These are phyloP conservation scores for Colinus virginianus DNA, from an alignment of 2,113 vertebrate species.

Conservation along the genomic window DNA sequence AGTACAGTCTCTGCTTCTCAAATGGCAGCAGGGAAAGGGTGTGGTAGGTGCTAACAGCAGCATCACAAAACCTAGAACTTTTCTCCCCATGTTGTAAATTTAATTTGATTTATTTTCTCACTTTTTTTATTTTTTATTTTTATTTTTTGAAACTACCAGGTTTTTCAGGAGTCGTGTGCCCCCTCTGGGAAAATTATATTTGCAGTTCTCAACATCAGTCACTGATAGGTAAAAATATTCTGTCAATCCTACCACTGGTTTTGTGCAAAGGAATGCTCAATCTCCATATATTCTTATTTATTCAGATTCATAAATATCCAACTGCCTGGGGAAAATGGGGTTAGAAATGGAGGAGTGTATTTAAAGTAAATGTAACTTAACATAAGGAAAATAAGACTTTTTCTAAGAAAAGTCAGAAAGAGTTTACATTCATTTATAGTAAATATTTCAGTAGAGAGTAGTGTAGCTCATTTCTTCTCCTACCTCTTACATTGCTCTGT, in stretches of 20 bases:
- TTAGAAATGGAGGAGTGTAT: neutral
- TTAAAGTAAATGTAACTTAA: conserved; percentile 24
- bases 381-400: neutral
- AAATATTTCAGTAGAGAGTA: neutral
- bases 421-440: neutral
- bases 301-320: conserved; percentile 31
- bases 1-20: conserved; percentile 57
- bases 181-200: conserved; percentile 15
- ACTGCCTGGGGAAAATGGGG: neutral
- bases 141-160: neutral
- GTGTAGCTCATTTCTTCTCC: neutral
- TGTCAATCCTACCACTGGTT: neutral
- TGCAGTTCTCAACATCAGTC: conserved; percentile 20
- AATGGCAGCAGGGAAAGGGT: neutral
- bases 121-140: neutral
- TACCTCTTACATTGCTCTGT: neutral
- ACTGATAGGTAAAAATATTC: conserved; percentile 23
- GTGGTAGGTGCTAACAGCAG: neutral
- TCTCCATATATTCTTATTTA: conserved; percentile 1
- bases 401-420: neutral
- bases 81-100: neutral
- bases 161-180: neutral
- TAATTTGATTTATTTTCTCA: neutral
- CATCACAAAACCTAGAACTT: neutral
- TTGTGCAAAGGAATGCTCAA: neutral